These are phyloP conservation scores for Hippocampus comes DNA, from an alignment of 2,113 vertebrate genomes.

Conservation along the genomic window DNA sequence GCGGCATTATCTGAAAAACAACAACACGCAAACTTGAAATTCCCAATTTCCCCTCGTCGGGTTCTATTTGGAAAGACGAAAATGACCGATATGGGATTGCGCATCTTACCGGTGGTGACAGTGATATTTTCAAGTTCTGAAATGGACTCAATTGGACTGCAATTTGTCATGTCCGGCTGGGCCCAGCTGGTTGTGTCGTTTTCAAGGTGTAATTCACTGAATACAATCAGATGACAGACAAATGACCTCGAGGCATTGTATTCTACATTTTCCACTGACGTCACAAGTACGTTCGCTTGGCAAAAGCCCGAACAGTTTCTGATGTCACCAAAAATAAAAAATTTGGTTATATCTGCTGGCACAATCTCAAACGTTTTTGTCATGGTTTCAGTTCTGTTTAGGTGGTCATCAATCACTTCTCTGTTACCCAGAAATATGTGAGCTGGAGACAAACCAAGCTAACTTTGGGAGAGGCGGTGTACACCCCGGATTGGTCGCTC, in stretches of 20 bases:
- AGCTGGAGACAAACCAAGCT: no score
- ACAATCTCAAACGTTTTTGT: no score
- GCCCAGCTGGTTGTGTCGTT: constrained; percentile 74
- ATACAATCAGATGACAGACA: background rate
- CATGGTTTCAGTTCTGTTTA: no score
- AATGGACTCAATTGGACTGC: constrained; percentile 68
- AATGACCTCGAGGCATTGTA: background rate
- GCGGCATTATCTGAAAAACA: constrained; percentile 58
- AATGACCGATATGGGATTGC: background rate
- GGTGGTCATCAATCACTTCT: no score
- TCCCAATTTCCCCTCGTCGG: background rate
- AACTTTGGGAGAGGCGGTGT: no score
- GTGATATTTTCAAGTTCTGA: constrained; percentile 70
- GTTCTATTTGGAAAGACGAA: background rate
- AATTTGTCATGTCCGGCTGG: constrained; percentile 69
- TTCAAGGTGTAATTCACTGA: constrained; percentile 58
- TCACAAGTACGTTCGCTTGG: no score
- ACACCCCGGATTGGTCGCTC: no score
- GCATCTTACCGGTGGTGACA: constrained; percentile 77
- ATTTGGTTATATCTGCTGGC: background rate
- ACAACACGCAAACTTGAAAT: background rate
- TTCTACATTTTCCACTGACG: background rate
- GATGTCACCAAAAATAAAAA: background rate
- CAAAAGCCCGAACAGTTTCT: background rate
- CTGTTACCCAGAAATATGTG: no score